Base-by-base conservation (phyloP, 2,113 vertebrate genomes). In the Otis tarda region DNA sequence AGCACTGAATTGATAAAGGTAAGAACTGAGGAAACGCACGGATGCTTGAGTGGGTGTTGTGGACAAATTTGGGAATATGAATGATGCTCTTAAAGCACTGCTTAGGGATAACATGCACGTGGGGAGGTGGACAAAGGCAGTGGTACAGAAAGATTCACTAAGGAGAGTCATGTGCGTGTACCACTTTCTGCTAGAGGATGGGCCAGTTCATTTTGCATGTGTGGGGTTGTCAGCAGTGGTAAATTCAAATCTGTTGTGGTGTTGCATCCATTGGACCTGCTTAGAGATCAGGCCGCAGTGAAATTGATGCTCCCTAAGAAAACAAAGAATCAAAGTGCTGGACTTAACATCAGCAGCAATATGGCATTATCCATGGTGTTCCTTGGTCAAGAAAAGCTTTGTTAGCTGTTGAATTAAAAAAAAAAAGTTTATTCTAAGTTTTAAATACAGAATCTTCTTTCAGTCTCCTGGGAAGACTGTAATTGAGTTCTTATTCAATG, bases 101-200 rank as follows among this genome's bases (percentile, higher is more conserved):
- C 16, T 20, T 39, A 60, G 53, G 75, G 75, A 14, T 9, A 11
- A 21, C 0, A 0, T 18, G 13, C 0, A 0, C 15, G 24, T 7
- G 22, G 16, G 35, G 33, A 69, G 14, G 28, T 47, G 39, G 33
- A 23, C 49, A 31, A 18, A 20, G 31, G n/a, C n/a, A n/a, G n/a
- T n/a, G n/a, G n/a, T n/a, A 17, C 25, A 68, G 70, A 14, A 53
- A 68, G 74, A 35, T 14, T 76, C 43, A 6, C 39, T 14, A 7
- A 35, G 28, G 45, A 49, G 28, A 37, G 41, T 16, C 15, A 2
- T 1, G n/a, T 37, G 55, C 68, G 78, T 31, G 30, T 14, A 20
- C 37, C 52, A 6, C 35, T 57, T 4, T 28, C 19, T 19, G 25
- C 76, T 63, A 23, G 20, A 25, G 15, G n/a, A 9, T 8, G 43